phyloP scores from a whole-genome alignment of 2,113 vertebrate species.

The Falcunculus frontatus region DNA sequence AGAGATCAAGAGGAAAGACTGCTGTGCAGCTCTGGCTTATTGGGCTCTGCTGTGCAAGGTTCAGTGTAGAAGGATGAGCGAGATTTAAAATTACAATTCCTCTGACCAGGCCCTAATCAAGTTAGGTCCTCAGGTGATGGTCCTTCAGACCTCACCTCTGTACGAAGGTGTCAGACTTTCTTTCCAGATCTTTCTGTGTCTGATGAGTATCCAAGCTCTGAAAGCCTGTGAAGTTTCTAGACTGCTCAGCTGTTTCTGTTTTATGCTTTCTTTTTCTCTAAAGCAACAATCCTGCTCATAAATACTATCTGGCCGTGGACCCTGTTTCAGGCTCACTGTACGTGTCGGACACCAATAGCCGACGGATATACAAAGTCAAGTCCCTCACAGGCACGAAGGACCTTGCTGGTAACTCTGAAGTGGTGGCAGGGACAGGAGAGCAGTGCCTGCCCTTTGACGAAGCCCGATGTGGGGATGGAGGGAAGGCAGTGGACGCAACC shows the following conservation, averaged over 20 bases:
- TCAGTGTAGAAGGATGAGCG: background rate
- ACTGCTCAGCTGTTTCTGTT: constrained; percentile 53
- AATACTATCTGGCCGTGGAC: constrained; percentile 97
- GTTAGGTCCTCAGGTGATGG: background rate
- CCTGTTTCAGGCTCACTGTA: constrained; percentile 92
- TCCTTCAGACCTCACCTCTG: background rate
- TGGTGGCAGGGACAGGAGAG: constrained; percentile 94
- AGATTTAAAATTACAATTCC: background rate
- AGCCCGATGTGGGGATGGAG: constrained; percentile 92
- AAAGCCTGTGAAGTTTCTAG: constrained; percentile 19
- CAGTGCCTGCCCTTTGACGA: constrained; percentile 97
- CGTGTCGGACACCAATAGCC: constrained; percentile 95
- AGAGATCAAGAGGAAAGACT: background rate
- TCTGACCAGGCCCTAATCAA: background rate
- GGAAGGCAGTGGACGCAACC: constrained; percentile 94
- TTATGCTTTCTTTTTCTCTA: constrained; percentile 52
- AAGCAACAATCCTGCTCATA: constrained; percentile 97
- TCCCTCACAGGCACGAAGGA: constrained; percentile 84
- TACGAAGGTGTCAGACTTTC: constrained; percentile 1
- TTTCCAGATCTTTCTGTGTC: constrained; percentile 72
- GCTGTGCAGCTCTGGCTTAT: background rate
- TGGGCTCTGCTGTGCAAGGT: background rate
- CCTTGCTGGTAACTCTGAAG: constrained; percentile 89
- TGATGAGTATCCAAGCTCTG: constrained; percentile 2
- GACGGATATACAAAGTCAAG: constrained; percentile 88